Evolutionary conservation across 2,888 invertebrate genomes (phyloP).

Genomic region (Caenorhabditis sp.): DNA sequence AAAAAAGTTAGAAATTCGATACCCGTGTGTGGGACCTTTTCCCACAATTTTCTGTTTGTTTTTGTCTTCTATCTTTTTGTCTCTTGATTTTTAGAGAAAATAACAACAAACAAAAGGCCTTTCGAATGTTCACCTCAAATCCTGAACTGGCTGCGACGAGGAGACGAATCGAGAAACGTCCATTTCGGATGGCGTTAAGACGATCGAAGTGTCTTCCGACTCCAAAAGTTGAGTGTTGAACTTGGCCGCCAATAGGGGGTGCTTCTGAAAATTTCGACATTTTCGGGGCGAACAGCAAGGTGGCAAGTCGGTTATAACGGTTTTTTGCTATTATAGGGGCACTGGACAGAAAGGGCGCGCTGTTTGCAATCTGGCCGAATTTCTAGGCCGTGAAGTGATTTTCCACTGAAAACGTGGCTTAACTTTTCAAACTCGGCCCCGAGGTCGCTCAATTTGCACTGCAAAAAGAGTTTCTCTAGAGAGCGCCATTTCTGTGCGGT

Average conservation of each 20-base stretch:
- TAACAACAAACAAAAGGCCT: not conserved
- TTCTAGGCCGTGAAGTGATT: too few relatives aligned
- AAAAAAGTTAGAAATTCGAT: conserved; percentile 3
- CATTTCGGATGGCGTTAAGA: conserved; percentile 45
- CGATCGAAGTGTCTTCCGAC: conserved; percentile 37
- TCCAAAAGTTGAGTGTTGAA: conserved; percentile 58
- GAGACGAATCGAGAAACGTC: conserved; percentile 50
- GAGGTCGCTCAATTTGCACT: too few relatives aligned
- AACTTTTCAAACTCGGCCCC: too few relatives aligned
- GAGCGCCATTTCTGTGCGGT: too few relatives aligned
- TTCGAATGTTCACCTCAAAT: too few relatives aligned
- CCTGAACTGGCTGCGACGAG: conserved; percentile 46
- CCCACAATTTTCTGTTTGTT: not conserved
- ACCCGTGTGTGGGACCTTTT: conserved; percentile 3
- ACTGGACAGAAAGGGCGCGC: too few relatives aligned
- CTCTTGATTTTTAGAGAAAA: not conserved
- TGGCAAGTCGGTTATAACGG: too few relatives aligned
- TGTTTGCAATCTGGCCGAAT: too few relatives aligned
- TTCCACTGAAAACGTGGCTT: too few relatives aligned
- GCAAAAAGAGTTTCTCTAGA: too few relatives aligned
- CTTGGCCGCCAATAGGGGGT: conserved; percentile 37
- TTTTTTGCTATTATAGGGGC: too few relatives aligned
- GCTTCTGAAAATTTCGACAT: conserved; percentile 3
- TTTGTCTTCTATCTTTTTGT: not conserved
- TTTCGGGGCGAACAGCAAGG: too few relatives aligned